Base-by-base conservation (phyloP, 2,113 vertebrate species). In the Gulo gulo region DNA sequence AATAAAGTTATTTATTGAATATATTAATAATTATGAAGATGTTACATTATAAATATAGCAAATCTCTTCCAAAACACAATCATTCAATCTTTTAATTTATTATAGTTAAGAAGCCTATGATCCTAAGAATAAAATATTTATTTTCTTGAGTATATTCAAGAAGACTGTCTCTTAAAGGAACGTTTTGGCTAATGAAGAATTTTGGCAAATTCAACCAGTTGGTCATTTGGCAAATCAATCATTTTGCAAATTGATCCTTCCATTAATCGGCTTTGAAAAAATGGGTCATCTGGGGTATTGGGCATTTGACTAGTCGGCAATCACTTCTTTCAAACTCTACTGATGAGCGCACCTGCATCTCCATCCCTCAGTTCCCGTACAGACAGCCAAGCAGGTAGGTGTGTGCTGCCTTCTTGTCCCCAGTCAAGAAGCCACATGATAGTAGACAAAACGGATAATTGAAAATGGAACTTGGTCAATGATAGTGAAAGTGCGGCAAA, bases 201-300 rank as follows among this genome's bases (percentile, higher is more conserved):
- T 95, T 96, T 92, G 88, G 34, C 14, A 69, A 67, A 91, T 69
- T 92, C 79, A 87, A 79, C 76, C 65, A 63, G 4, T 82, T 26
- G 47, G 21, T 74, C 57, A 42, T 61, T 94, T 92, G 92, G 88
- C 13, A 92, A 95, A 63, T 92, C n/a, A 85, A 78, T 91, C 26
- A 65, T n/a, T 83, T 95, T 90, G 24, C n/a, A 95, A 61, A 73
- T 47, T 39, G 59, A 59, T 65, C 59, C 36, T 89, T 92, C 13
- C 59, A 14, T 94, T 92, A 97, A 84, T 61, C 74, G 39, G 39
- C 24, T 94, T 80, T 88, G 88, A 65, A 47, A 29, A 89, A 81
- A 82, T 71, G 18, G 45, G 34, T 87, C 29, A 91, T 80, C 84
- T 85, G 39, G 26, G 61, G 16, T 79, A 59, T 39, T 36, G 50